These are phyloP conservation scores for Dynastes maya DNA, from an alignment of 2,888 invertebrate genomes.

Conservation along the genomic window DNA sequence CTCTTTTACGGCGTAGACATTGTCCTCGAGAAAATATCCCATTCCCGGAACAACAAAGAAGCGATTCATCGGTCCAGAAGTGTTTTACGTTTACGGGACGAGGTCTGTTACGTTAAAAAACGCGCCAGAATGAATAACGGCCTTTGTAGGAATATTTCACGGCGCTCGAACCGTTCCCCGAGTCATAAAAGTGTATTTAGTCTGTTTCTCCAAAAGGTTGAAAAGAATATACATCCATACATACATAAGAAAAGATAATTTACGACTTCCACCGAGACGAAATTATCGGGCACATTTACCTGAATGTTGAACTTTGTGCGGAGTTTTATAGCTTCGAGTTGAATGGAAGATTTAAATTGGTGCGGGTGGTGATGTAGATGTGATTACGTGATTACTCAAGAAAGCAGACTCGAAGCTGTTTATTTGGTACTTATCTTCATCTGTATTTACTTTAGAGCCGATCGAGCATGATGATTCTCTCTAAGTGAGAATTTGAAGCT, in stretches of 20 bases:
- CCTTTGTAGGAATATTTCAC: slow-evolving; percentile 44
- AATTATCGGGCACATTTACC: slow-evolving; percentile 24
- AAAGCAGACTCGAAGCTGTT: neutral
- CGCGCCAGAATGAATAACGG: slow-evolving; percentile 36
- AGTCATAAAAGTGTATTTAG: slow-evolving; percentile 47
- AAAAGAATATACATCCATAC: slow-evolving; percentile 31
- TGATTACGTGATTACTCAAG: slow-evolving; percentile 13
- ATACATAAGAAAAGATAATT: slow-evolving; percentile 41
- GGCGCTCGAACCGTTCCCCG: slow-evolving; percentile 32
- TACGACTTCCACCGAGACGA: slow-evolving; percentile 40
- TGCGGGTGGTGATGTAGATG: neutral
- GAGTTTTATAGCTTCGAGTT: slow-evolving; percentile 21
- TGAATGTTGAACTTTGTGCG: slow-evolving; percentile 36
- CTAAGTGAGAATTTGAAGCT: too few species aligned
- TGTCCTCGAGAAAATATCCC: slow-evolving; percentile 6
- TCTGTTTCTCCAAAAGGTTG: slow-evolving; percentile 41
- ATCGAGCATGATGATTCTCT: too few species aligned
- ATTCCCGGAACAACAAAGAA: slow-evolving; percentile 32
- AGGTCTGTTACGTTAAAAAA: slow-evolving; percentile 31
- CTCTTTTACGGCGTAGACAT: slow-evolving; percentile 28
- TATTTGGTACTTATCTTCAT: slow-evolving; percentile 6
- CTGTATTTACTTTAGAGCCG: neutral
- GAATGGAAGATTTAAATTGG: slow-evolving; percentile 22
- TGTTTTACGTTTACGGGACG: slow-evolving; percentile 42
- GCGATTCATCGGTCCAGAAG: slow-evolving; percentile 41